Evolutionary conservation across 2,113 vertebrate genomes (phyloP).

Genomic region (Silurus meridionalis): DNA sequence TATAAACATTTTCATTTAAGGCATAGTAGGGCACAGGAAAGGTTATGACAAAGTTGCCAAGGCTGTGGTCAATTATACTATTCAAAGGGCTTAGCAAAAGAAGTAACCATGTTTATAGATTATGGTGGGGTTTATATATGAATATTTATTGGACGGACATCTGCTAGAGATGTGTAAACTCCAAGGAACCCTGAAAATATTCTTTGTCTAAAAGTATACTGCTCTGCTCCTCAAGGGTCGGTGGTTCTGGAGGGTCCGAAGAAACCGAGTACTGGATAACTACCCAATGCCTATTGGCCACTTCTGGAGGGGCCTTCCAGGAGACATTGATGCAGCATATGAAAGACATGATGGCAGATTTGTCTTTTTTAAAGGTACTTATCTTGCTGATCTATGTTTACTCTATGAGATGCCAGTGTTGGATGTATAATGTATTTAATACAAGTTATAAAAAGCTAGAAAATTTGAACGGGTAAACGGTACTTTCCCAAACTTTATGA

Average conservation of each 20-base stretch:
- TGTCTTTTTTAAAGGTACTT: conserved; percentile 94
- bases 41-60: too few species aligned
- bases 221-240: conserved; percentile 74
- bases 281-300: conserved; percentile 96
- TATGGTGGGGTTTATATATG: background rate
- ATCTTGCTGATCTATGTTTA: background rate
- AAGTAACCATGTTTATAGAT: too few species aligned
- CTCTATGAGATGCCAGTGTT: background rate
- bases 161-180: background rate
- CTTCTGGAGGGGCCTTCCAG: conserved; percentile 93
- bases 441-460: conserved; percentile 34
- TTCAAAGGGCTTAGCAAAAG: too few species aligned
- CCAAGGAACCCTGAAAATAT: background rate
- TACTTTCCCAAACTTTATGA: conserved; percentile 12
- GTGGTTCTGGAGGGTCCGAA: conserved; percentile 97
- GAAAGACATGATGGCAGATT: conserved; percentile 92
- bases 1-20: background rate
- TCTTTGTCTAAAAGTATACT: background rate
- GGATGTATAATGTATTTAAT: background rate
- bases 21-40: background rate
- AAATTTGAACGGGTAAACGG: conserved; percentile 5
- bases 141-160: background rate
- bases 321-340: conserved; percentile 90
- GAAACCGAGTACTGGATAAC: conserved; percentile 93
- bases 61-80: too few species aligned